phyloP scores from a whole-genome alignment of 2,113 vertebrate genomes.

The Neolamprologus caudopunctatus region DNA sequence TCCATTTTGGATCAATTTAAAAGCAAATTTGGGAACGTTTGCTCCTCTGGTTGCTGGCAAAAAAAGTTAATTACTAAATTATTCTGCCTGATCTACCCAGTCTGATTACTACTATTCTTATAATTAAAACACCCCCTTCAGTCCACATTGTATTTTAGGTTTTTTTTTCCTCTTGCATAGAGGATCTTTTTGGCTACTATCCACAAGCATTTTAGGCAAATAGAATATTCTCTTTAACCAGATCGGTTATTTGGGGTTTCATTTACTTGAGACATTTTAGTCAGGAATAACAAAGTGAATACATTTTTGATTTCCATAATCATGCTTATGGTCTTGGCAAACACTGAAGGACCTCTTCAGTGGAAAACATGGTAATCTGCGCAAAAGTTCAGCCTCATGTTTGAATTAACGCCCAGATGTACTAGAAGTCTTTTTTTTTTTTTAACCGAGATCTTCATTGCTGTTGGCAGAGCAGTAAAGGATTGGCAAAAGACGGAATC shows the following conservation, averaged over 20 bases:
- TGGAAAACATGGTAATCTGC: background rate
- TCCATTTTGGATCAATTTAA: background rate
- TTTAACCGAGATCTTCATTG: background rate
- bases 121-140: background rate
- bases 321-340: background rate
- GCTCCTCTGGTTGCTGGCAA: background rate
- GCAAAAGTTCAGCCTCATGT: background rate
- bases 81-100: background rate
- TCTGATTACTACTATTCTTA: background rate
- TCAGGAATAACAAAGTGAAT: background rate
- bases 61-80: background rate
- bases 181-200: background rate
- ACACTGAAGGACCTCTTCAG: background rate
- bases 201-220: background rate
- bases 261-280: background rate
- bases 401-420: background rate
- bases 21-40: background rate
- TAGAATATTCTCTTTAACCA: background rate
- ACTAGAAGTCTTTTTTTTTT: background rate
- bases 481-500: background rate
- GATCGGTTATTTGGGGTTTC: background rate
- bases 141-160: background rate
- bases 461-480: background rate
- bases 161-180: rapidly evolving
- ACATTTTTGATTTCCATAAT: background rate